Percentiles rank a stretch among this genome's conserved stretches.
Conservation (phyloP, 2,113 vertebrate genomes). For the Zosterops hypoxanthus region DNA sequence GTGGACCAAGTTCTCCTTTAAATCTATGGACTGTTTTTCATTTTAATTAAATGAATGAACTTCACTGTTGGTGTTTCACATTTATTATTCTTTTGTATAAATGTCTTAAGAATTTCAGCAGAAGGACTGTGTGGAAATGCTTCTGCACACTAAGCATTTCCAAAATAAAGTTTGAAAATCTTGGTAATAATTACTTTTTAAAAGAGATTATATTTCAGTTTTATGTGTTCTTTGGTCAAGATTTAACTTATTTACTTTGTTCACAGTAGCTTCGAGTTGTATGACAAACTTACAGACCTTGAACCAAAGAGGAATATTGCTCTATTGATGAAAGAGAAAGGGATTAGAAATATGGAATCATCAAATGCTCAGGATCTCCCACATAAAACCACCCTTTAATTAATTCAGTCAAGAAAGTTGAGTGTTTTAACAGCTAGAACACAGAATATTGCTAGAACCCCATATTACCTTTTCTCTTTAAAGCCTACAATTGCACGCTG, state of each 20-base stretch:
- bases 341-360: background rate
- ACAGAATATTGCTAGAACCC: background rate
- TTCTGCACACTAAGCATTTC: constrained; percentile 2
- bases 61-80: constrained; percentile 33
- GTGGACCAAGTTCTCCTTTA: constrained; percentile 69
- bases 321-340: background rate
- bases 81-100: background rate
- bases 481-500: background rate
- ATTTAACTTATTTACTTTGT: background rate
- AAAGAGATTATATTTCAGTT: background rate
- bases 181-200: background rate
- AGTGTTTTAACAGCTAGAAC: background rate
- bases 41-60: constrained; percentile 62
- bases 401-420: background rate
- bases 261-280: background rate
- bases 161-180: constrained; percentile 39
- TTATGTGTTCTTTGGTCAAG: background rate
- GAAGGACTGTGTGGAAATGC: constrained; percentile 26
- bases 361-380: background rate
- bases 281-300: background rate
- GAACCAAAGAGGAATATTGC: background rate
- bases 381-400: background rate
- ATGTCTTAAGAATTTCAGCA: background rate
- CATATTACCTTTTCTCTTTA: background rate
- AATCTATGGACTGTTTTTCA: constrained; percentile 54